These are phyloP conservation scores for Myathropa florea DNA, from an alignment of 2,888 invertebrate genomes.

Conservation along the genomic window DNA sequence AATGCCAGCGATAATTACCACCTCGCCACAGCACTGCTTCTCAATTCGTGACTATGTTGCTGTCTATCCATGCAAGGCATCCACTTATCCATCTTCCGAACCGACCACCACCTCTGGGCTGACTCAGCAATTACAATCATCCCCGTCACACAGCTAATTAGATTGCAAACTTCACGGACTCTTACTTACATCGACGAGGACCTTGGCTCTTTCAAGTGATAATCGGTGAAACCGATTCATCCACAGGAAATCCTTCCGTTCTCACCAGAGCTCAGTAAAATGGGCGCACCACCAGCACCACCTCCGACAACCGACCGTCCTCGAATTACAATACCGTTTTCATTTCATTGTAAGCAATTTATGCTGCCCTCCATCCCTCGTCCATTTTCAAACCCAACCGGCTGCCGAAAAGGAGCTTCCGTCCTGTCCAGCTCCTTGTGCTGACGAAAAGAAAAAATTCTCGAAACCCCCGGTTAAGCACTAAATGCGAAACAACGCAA, in stretches of 20 bases:
- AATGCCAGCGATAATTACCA: too few species aligned
- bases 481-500: conserved; percentile 63
- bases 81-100: too few species aligned
- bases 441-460: conserved; percentile 47
- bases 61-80: too few species aligned
- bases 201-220: neutral
- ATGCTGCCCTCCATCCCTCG: conserved; percentile 9
- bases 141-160: neutral
- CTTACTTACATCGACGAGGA: neutral
- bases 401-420: neutral
- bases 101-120: too few species aligned
- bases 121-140: neutral
- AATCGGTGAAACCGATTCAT: conserved; percentile 34
- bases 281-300: neutral
- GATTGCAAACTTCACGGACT: neutral
- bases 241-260: conserved; percentile 28
- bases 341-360: conserved; percentile 50
- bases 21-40: too few species aligned
- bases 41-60: too few species aligned
- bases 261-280: neutral
- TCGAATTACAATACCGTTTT: conserved; percentile 44
- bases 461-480: conserved; percentile 53
- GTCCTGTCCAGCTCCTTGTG: too few species aligned
- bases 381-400: neutral
- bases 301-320: neutral